Conservation (phyloP, 2,797 vertebrate species). For the Peromyscus eremicus region DNA sequence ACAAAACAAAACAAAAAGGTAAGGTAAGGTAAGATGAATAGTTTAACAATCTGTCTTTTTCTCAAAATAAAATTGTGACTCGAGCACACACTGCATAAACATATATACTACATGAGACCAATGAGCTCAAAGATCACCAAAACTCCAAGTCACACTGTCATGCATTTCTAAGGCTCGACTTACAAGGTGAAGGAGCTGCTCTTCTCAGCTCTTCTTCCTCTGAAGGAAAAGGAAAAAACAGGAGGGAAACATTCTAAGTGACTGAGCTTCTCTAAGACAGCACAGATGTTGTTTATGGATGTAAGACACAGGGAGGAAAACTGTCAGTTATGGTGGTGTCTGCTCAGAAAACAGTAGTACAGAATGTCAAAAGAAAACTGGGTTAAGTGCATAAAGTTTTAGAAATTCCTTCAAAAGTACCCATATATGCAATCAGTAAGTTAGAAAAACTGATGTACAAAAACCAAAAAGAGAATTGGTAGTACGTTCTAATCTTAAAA, state of each 20-base stretch:
- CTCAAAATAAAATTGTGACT: constrained; percentile 59
- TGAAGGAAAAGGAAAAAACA: constrained; percentile 86
- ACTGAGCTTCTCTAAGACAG: constrained; percentile 78
- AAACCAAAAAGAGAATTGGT: constrained; percentile 27
- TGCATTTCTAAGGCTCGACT: constrained; percentile 85
- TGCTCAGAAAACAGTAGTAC: constrained; percentile 49
- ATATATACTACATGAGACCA: constrained; percentile 32
- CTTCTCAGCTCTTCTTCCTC: constrained; percentile 91
- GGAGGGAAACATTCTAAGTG: constrained; percentile 84
- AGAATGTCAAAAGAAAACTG: constrained; percentile 21
- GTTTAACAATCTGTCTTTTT: not conserved
- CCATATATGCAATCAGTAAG: constrained; percentile 8
- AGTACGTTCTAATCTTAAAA: constrained; percentile 40
- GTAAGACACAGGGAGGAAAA: constrained; percentile 75
- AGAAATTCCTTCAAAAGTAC: constrained; percentile 37
- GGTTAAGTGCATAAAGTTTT: constrained; percentile 38
- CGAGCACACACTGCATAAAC: not conserved
- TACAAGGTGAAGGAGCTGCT: constrained; percentile 91
- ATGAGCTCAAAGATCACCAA: constrained; percentile 27
- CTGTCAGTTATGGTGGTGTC: constrained; percentile 65
- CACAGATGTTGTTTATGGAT: constrained; percentile 69
- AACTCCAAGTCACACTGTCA: not conserved
- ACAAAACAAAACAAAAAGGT: not conserved
- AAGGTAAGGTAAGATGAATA: not conserved
- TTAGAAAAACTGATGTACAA: constrained; percentile 55